A percentile compares a stretch with the other conserved stretches of the same genome.
phyloP scores from a whole-genome alignment of 2,113 vertebrate genomes.

The Campylorhamphus procurvoides region DNA sequence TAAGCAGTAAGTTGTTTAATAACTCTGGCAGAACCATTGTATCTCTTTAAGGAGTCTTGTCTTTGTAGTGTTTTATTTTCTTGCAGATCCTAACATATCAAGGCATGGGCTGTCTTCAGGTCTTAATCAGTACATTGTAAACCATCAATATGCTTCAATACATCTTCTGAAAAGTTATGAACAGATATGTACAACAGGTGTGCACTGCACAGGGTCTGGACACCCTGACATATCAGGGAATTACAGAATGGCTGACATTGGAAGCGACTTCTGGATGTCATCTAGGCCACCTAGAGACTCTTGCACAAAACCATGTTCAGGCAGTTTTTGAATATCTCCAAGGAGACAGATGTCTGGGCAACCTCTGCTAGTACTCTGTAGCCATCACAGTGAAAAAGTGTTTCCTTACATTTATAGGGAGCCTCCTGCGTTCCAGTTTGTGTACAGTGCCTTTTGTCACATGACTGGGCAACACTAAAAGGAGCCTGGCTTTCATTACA shows the following conservation, averaged over 20 bases:
- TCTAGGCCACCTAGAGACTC: neutral
- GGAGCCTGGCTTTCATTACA: neutral
- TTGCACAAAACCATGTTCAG: neutral
- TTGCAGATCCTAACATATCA: neutral
- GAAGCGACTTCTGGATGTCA: neutral
- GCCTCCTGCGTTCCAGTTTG: neutral
- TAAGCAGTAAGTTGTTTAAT: neutral
- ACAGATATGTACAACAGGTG: neutral
- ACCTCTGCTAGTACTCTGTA: fast-evolving
- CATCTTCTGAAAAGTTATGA: neutral
- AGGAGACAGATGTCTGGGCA: neutral
- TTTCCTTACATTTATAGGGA: neutral
- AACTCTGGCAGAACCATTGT: neutral
- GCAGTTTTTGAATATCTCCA: neutral
- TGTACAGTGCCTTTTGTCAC: neutral
- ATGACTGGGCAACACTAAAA: neutral
- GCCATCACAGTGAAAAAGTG: neutral
- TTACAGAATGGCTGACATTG: neutral
- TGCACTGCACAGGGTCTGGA: neutral
- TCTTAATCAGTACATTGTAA: neutral
- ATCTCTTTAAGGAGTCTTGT: neutral
- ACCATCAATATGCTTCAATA: neutral
- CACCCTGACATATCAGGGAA: neutral
- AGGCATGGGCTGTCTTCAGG: neutral
- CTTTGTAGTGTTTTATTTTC: neutral